Evolutionary conservation across 2,113 vertebrate species (phyloP), one percentile per base, ranked within the genome.

Genomic region (Syrrhaptes paradoxus): DNA sequence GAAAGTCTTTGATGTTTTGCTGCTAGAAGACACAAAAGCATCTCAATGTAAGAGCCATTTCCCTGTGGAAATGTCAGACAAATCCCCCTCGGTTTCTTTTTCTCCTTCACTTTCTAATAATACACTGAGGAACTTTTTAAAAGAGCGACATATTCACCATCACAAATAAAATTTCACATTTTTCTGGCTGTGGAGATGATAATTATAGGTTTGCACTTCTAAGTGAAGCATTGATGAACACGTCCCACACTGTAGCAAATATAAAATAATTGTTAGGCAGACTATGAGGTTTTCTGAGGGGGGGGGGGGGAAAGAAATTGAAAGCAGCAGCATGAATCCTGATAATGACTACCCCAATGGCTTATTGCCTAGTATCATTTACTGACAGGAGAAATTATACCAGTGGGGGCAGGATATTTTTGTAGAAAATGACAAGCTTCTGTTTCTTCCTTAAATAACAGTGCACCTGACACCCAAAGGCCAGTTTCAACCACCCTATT

Each of bases 151-250:
- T 87, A 95, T 96, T 97, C 92, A 89, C 82, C 68, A 95, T 76
- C 31, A 93, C 92, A 96, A 94, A 93, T 88, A 43, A 95, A 96
- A 92, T 61, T 83, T 85, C 85, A 92, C 52, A 61, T 93, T 95
- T 96, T 95, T 80, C 58, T 93, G 41, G 43, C 68, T 71, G 46
- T 82, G 61, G 45, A 93, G 90, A 89, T 5, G 11, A 66, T 93
- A 97, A 97, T 97, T 96, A 95, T 70, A 86, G 61, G 87, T 93
- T 96, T 94, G 62, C 54, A 73, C 89, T 85, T 96, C 72, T 94
- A 95, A 91, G n/a, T 94, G 91, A 94, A 89, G 45, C 84, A 75
- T 75, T 93, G 91, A 96, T 94, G 89, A 97, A 85, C 80, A 75
- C 68, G 49, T 5, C 55, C 85, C 34, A 95, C 62, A 51, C 45